Evolutionary conservation across 1,140 invertebrate genomes (phyloP).

Genomic region (Telenomus remus): DNA sequence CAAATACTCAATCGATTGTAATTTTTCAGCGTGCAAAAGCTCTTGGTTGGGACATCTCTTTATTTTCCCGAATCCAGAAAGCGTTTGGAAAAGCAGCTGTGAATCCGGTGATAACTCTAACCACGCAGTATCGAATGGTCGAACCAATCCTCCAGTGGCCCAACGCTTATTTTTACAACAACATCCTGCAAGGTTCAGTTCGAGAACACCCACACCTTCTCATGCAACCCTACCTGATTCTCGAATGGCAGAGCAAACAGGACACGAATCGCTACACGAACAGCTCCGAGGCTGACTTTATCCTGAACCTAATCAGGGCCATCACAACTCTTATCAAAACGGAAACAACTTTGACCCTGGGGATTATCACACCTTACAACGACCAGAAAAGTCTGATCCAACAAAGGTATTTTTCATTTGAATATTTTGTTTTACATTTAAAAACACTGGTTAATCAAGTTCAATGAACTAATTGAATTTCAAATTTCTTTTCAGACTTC

Average conservation of each 20-base stretch:
- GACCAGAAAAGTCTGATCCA: slow-evolving; percentile 76
- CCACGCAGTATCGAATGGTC: slow-evolving; percentile 9
- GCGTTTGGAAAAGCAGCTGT: slow-evolving; percentile 66
- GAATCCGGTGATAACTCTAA: slow-evolving; percentile 29
- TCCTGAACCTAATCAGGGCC: slow-evolving; percentile 77
- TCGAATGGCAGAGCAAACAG: slow-evolving; percentile 74
- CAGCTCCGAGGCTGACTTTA: slow-evolving; percentile 75
- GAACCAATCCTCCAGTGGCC: slow-evolving; percentile 7
- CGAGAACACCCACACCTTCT: neutral
- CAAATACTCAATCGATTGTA: no score
- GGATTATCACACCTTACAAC: slow-evolving; percentile 86
- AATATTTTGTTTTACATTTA: no score
- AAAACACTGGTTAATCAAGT: no score
- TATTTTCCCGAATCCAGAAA: slow-evolving; percentile 80
- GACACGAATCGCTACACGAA: slow-evolving; percentile 71
- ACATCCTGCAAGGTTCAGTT: neutral
- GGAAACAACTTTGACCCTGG: slow-evolving; percentile 64
- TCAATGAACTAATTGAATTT: no score
- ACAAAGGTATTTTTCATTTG: no score
- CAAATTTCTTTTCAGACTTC: no score
- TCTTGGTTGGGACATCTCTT: slow-evolving; percentile 78
- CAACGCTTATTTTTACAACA: slow-evolving; percentile 11
- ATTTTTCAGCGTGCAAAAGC: slow-evolving; percentile 77
- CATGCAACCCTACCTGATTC: slow-evolving; percentile 62
- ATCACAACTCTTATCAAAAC: slow-evolving; percentile 70